Percentiles rank a stretch among this genome's conserved stretches.
These are phyloP conservation scores for Salvelinus fontinalis DNA, from an alignment of 2,113 vertebrate genomes.

Conservation along the genomic window DNA sequence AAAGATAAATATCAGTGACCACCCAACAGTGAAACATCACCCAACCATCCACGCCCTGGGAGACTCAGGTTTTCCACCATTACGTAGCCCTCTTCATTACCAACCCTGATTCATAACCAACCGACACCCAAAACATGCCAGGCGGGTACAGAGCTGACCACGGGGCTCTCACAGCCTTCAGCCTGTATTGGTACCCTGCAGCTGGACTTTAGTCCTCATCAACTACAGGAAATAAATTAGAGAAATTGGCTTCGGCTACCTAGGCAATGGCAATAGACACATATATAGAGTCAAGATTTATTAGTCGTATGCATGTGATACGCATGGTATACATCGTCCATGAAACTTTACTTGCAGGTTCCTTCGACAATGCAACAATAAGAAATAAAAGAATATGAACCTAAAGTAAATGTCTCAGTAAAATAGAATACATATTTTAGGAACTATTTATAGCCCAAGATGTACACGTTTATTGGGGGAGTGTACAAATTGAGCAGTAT, in stretches of 20 bases:
- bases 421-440: too few species aligned
- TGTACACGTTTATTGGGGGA: too few species aligned
- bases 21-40: neutral
- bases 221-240: neutral
- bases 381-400: too few species aligned
- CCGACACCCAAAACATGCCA: neutral
- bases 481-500: too few species aligned
- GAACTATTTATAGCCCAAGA: too few species aligned
- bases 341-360: too few species aligned
- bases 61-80: neutral
- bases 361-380: too few species aligned
- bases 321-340: too few species aligned
- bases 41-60: neutral
- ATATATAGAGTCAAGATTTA: neutral
- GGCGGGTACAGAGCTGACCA: too few species aligned
- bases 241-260: neutral
- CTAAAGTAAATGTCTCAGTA: too few species aligned
- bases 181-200: neutral
- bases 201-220: neutral
- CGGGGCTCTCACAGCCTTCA: too few species aligned
- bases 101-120: neutral
- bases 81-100: neutral
- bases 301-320: too few species aligned
- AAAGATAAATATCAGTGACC: slow-evolving; percentile 5
- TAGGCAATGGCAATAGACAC: neutral